phyloP scores from a whole-genome alignment of 1,140 invertebrate genomes.

The Aricia agestis region DNA sequence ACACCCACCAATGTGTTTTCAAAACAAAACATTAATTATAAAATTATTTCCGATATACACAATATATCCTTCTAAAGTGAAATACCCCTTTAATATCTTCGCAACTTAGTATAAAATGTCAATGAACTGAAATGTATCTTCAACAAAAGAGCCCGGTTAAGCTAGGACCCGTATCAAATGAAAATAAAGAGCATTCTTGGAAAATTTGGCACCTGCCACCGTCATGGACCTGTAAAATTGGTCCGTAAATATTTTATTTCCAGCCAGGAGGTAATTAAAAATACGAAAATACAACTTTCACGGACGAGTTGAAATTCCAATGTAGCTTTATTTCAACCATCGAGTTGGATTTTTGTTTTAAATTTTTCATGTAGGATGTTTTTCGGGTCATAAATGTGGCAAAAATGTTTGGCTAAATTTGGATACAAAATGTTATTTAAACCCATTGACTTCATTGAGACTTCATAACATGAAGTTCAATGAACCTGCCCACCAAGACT shows the following conservation, averaged over 20 bases:
- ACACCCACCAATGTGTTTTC: no score
- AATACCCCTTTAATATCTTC: not conserved
- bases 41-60: no score
- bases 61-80: not conserved
- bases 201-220: constrained; percentile 6
- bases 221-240: constrained; percentile 6
- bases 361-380: not conserved
- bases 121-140: not conserved
- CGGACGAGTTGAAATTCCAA: not conserved
- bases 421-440: no score
- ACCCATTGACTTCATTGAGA: no score
- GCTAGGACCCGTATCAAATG: not conserved
- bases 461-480: no score
- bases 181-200: not conserved
- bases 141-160: not conserved
- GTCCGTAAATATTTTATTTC: constrained; percentile 17
- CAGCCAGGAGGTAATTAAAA: constrained; percentile 15
- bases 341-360: not conserved
- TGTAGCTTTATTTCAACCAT: not conserved
- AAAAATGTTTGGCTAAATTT: no score
- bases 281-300: constrained; percentile 3
- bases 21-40: no score
- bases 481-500: no score
- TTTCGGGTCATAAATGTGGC: no score
- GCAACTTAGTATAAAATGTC: not conserved